Conservation (phyloP, 2,113 vertebrate species). For the Campylomormyrus numenius region DNA sequence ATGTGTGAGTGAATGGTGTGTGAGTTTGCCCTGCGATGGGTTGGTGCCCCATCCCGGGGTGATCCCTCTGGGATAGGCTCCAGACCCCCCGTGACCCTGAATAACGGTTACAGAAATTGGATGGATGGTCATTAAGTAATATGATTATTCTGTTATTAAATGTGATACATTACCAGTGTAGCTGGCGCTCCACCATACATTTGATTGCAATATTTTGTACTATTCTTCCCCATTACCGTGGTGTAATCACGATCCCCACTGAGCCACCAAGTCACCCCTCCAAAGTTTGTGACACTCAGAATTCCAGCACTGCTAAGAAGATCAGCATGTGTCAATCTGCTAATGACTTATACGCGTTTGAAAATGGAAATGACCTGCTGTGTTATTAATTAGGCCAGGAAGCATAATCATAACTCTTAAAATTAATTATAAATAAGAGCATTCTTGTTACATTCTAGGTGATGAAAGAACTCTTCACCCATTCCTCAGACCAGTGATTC, state of each 20-base stretch:
- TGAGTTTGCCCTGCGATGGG: background rate
- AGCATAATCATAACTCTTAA: background rate
- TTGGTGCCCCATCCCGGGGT: background rate
- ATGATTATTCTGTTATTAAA: background rate
- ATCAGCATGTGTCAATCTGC: background rate
- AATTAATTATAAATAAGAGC: background rate
- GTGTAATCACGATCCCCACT: too few species aligned
- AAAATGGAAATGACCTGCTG: background rate
- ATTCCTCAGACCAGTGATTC: background rate
- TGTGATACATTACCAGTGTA: background rate
- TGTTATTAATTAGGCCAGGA: background rate
- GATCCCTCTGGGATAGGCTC: background rate
- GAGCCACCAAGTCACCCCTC: too few species aligned
- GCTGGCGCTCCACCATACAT: background rate
- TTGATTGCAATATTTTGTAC: background rate
- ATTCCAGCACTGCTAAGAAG: background rate
- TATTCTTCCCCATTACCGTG: background rate
- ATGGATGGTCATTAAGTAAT: background rate
- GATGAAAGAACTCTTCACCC: background rate
- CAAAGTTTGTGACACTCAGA: background rate
- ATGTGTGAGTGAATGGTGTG: background rate
- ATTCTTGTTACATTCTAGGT: background rate
- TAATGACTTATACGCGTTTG: background rate
- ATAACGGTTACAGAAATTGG: background rate
- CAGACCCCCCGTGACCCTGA: background rate